Evolutionary conservation across 1,140 invertebrate genomes (phyloP).

Genomic region (Rhynchophorus ferrugineus): DNA sequence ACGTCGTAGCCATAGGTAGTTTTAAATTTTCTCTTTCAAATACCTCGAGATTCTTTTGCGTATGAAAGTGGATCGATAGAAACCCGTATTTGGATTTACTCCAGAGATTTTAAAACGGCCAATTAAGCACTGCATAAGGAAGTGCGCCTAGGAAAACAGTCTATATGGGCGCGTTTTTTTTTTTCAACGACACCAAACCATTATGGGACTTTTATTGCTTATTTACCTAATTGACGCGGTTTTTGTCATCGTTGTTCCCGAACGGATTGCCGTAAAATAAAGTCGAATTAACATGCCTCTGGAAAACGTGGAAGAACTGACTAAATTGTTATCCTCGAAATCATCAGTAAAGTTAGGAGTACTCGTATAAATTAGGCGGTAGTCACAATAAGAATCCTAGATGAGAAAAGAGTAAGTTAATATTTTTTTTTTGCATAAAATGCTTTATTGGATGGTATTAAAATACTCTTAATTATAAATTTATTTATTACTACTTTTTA

Average conservation of each 20-base stretch:
- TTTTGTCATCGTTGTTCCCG: neutral
- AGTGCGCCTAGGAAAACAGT: slow-evolving; percentile 20
- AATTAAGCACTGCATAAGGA: slow-evolving; percentile 18
- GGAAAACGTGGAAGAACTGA: too few species aligned
- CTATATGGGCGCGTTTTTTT: slow-evolving; percentile 2
- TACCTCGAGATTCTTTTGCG: slow-evolving; percentile 20
- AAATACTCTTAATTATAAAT: too few species aligned
- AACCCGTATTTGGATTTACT: slow-evolving; percentile 19
- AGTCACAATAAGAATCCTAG: too few species aligned
- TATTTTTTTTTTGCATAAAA: too few species aligned
- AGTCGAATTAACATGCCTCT: too few species aligned
- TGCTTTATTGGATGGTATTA: too few species aligned
- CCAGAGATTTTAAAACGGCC: slow-evolving; percentile 23
- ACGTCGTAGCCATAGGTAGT: slow-evolving; percentile 12
- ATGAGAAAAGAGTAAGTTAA: too few species aligned
- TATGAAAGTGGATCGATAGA: slow-evolving; percentile 23
- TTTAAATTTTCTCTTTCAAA: slow-evolving; percentile 23
- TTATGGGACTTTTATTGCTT: slow-evolving; percentile 23
- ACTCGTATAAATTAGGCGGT: too few species aligned
- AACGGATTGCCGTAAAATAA: neutral
- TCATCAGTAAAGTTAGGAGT: too few species aligned
- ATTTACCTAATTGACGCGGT: slow-evolving; percentile 20
- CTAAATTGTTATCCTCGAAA: too few species aligned
- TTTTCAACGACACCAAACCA: slow-evolving; percentile 11
- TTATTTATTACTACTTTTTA: too few species aligned